Evolutionary conservation across 2,888 invertebrate species (phyloP).

Genomic region (Deilephila porcellus): DNA sequence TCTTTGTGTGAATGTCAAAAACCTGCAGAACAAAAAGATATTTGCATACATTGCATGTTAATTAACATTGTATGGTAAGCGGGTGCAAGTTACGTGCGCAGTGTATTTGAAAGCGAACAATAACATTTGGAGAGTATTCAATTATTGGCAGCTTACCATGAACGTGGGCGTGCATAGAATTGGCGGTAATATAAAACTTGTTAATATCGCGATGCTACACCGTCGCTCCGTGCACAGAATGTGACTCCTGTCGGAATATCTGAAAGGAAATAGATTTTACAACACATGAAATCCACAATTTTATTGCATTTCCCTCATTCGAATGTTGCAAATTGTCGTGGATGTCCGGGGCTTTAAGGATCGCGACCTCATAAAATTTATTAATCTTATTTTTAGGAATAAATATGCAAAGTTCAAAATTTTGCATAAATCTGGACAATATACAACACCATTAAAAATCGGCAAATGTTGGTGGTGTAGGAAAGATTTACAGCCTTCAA

Average conservation of each 20-base stretch:
- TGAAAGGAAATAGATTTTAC: slow-evolving; percentile 61
- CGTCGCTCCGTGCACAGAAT: slow-evolving; percentile 90
- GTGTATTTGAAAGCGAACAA: slow-evolving; percentile 26
- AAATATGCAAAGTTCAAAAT: no score
- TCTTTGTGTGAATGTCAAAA: slow-evolving; percentile 79
- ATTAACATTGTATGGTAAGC: slow-evolving; percentile 54
- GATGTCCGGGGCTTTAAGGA: neutral
- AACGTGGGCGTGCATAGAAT: slow-evolving; percentile 94
- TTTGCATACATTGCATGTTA: slow-evolving; percentile 51
- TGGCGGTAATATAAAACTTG: slow-evolving; percentile 91
- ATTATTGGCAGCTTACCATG: slow-evolving; percentile 76
- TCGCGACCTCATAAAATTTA: neutral
- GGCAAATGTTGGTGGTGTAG: no score
- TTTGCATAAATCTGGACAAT: no score
- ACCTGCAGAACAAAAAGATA: slow-evolving; percentile 59
- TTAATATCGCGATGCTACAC: slow-evolving; percentile 90
- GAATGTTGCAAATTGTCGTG: neutral
- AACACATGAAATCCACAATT: slow-evolving; percentile 17
- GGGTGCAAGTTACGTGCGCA: slow-evolving; percentile 28
- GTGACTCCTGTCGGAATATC: slow-evolving; percentile 91
- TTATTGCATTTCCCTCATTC: neutral
- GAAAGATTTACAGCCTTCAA: no score
- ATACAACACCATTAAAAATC: no score
- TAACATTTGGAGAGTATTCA: slow-evolving; percentile 28
- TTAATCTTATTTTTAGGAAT: neutral